Evolutionary conservation across 2,888 invertebrate species (phyloP).

Genomic region (Parnassius apollo): DNA sequence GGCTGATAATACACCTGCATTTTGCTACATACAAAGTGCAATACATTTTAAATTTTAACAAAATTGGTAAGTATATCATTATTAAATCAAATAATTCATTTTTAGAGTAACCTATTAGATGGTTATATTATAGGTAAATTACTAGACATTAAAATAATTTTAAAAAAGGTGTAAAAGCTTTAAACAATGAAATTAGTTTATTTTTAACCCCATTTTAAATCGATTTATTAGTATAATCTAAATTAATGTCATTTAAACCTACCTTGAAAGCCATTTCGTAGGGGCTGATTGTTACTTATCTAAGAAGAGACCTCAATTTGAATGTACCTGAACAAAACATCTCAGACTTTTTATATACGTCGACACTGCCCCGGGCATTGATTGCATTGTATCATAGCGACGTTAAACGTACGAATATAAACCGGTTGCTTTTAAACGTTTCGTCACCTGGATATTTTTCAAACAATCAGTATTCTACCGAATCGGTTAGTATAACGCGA

Average conservation of each 20-base stretch:
- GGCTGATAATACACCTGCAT: too few relatives aligned
- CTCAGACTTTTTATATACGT: slow-evolving; percentile 61
- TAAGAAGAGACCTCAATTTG: slow-evolving; percentile 58
- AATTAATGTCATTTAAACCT: slow-evolving; percentile 26
- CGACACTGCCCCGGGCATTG: slow-evolving; percentile 49
- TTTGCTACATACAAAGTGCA: too few relatives aligned
- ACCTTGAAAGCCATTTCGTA: slow-evolving; percentile 72
- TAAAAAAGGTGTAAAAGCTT: too few relatives aligned
- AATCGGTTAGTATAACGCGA: slow-evolving; percentile 46
- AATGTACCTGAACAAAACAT: slow-evolving; percentile 57
- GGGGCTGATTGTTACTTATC: slow-evolving; percentile 54
- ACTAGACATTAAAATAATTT: too few relatives aligned
- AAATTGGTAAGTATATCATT: too few relatives aligned
- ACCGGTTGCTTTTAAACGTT: slow-evolving; percentile 48
- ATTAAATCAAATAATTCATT: too few relatives aligned
- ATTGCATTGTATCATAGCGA: slow-evolving; percentile 40
- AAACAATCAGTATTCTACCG: slow-evolving; percentile 32
- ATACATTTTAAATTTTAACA: too few relatives aligned
- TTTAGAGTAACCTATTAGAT: too few relatives aligned
- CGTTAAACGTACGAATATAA: slow-evolving; percentile 42
- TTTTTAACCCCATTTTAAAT: too few relatives aligned
- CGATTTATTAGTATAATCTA: too few relatives aligned
- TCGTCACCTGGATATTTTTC: slow-evolving; percentile 36
- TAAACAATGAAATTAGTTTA: too few relatives aligned
- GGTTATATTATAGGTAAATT: too few relatives aligned